phyloP scores from a whole-genome alignment of 2,888 invertebrate genomes.

The Herminia tarsipennalis region DNA sequence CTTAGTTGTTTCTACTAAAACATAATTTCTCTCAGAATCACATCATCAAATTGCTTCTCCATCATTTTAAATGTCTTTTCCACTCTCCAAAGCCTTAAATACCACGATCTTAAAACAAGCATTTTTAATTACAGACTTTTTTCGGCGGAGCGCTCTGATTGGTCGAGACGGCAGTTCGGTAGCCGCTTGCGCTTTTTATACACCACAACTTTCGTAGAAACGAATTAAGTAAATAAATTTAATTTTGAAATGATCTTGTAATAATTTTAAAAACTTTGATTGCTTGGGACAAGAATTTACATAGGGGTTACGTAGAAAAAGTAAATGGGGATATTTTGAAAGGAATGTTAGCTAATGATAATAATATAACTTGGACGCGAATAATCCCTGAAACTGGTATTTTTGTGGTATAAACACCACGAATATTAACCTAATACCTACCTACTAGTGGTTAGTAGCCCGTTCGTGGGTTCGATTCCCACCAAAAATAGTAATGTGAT shows the following conservation, averaged over 20 bases:
- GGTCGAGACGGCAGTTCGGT: constrained; percentile 25
- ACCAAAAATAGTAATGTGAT: too few relatives aligned
- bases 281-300: constrained; percentile 21
- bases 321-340: too few relatives aligned
- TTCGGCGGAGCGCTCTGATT: constrained; percentile 32
- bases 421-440: too few relatives aligned
- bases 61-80: constrained; percentile 18
- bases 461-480: too few relatives aligned
- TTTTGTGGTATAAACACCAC: too few relatives aligned
- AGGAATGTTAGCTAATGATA: too few relatives aligned
- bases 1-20: too few relatives aligned
- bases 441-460: too few relatives aligned
- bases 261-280: constrained; percentile 13
- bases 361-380: too few relatives aligned
- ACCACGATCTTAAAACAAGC: constrained; percentile 42
- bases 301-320: too few relatives aligned
- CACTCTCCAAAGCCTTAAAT: constrained; percentile 2
- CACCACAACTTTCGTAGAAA: constrained; percentile 27
- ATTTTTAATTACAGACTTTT: constrained; percentile 48
- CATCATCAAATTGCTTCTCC: not conserved
- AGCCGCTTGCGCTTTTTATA: constrained; percentile 30
- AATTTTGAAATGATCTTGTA: constrained; percentile 31
- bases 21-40: not conserved
- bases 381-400: too few relatives aligned
- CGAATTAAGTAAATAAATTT: constrained; percentile 38